Conservation (phyloP, 2,797 vertebrate species). For the Dendrocincla tyrannina region DNA sequence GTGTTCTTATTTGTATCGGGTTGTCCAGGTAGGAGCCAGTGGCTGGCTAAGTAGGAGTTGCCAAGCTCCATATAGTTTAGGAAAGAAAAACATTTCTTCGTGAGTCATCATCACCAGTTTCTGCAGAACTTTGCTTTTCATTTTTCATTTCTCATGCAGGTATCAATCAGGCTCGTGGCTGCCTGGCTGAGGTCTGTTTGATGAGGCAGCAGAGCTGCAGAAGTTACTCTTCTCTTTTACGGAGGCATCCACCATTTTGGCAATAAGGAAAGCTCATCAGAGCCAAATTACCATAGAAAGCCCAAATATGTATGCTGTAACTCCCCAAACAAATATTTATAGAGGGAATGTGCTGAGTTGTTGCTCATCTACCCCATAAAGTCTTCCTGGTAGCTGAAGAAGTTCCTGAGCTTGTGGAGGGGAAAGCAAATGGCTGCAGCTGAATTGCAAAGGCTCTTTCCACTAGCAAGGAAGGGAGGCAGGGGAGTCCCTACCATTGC, state of each 20-base stretch:
- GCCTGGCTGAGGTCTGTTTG: background rate
- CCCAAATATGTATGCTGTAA: background rate
- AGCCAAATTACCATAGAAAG: background rate
- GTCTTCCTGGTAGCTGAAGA: background rate
- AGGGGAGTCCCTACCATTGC: background rate
- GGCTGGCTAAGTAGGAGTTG: background rate
- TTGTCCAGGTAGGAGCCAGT: background rate
- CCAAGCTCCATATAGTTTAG: background rate
- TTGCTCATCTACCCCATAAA: background rate
- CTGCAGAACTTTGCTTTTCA: background rate
- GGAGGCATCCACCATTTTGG: background rate
- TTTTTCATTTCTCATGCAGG: background rate
- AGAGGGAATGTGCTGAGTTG: background rate
- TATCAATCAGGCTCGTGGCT: background rate
- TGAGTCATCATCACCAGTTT: background rate
- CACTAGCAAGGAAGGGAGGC: background rate
- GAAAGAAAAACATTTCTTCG: background rate
- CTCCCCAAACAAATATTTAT: constrained; percentile 12
- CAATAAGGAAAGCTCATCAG: background rate
- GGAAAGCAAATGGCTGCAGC: background rate
- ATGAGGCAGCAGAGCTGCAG: background rate
- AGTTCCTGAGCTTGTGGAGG: background rate
- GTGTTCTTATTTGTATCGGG: background rate
- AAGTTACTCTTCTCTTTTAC: background rate
- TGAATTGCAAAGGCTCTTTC: background rate